These are phyloP conservation scores for Ictidomys tridecemlineatus DNA, from an alignment of 2,113 vertebrate species.

Conservation along the genomic window DNA sequence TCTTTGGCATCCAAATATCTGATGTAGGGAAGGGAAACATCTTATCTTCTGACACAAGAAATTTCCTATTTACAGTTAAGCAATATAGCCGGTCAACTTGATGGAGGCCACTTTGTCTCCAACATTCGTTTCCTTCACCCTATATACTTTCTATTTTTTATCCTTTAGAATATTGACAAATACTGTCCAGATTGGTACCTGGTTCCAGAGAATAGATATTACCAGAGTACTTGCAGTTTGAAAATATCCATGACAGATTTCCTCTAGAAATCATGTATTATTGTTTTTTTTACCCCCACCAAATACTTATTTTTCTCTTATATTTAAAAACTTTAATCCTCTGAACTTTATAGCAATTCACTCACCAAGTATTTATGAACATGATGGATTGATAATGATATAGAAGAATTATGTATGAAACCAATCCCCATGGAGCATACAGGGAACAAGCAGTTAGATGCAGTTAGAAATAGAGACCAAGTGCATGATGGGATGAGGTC, in stretches of 20 bases:
- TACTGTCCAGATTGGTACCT: neutral
- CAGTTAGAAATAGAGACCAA: neutral
- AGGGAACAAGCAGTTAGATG: neutral
- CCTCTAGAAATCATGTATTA: neutral
- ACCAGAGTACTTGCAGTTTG: neutral
- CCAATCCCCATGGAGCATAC: neutral
- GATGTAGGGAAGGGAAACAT: neutral
- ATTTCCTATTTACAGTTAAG: neutral
- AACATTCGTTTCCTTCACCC: neutral
- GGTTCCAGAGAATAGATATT: neutral
- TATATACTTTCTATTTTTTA: neutral
- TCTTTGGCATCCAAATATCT: neutral
- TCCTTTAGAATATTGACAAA: neutral
- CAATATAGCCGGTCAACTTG: neutral
- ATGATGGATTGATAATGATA: neutral
- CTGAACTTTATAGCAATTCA: slow-evolving; percentile 15
- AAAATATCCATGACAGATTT: neutral
- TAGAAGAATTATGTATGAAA: neutral
- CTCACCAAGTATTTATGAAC: neutral
- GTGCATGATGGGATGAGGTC: neutral
- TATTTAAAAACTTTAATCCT: slow-evolving; percentile 2
- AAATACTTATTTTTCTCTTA: slow-evolving; percentile 6
- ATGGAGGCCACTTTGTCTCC: neutral
- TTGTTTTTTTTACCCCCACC: neutral
- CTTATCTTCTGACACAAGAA: neutral